Base-by-base conservation (phyloP, 2,797 vertebrate genomes). In the Pangasius larnaudii region DNA sequence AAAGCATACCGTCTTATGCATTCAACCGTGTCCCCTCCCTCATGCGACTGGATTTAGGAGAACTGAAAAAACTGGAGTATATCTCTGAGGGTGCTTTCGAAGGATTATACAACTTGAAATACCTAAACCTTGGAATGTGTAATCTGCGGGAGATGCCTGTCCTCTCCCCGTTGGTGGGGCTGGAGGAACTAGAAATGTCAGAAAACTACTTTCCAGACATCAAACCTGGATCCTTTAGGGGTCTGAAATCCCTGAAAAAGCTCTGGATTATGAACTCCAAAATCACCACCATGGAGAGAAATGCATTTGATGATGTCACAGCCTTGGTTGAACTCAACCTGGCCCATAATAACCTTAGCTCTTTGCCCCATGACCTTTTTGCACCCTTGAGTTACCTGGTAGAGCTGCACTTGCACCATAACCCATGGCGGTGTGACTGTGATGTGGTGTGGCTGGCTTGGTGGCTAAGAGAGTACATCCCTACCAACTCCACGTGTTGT, bases 181-280 rank as follows among this genome's bases (percentile, higher is more conserved):
- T 99, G 92, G 98, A 99, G 95, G 98, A 99, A 91, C 94, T 99
- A 80, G 98, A 99, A 94, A 98, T 99, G 95, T 99, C 98, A 2
- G 98, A 98, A 87, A 99, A 99, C 90, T 94, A 98, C 94, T 99
- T 99, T 92, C 98, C 98, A 1, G 95, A 96, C 88, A 96, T 99
- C 89, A 96, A 97, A 79, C 98, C 98, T 0, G 97, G 96, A 83
- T 97, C 98, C 58, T 99, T 99, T 94, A 96, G 95, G 16, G 98
- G 98, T 78, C 95, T 99, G 36, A 97, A 96, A 87, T 97, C 97
- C 85, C 96, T 99, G 89, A 98, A 97, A 59, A 99, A 99, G 93
- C 96, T 99, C 27, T 99, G 98, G 98, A 98, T 99, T 92, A 99
- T 99, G 98, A 99, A 98, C 96, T 98, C 98, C 22, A 98, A 97